Base-by-base conservation (phyloP, 2,888 invertebrate genomes). In the Melitaea athalia region DNA sequence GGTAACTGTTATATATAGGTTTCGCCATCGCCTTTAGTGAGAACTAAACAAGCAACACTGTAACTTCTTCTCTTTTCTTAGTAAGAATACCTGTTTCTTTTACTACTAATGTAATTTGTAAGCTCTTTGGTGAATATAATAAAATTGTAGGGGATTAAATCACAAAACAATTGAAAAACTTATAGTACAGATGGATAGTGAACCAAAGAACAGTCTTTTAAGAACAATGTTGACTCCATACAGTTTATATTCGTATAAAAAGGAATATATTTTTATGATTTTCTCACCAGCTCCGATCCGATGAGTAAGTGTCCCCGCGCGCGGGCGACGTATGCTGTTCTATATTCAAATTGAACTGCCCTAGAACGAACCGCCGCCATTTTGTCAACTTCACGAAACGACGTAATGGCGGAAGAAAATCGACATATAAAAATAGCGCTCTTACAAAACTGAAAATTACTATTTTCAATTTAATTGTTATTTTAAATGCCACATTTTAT, bases 271-370 rank as follows among this genome's bases (percentile, higher is more conserved):
- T 91, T 91, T 92, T 91, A 91, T 85, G 89, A 89, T 86, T 89
- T 84, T 84, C 86, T 80, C 86, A 80, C 89, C 90, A 89, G 91
- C 90, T 87, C 82, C 87, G 89, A 91, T 92, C 91, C 91, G 89
- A 92, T 92, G 92, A 92, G 89, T 92, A 89, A 91, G 85, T 86
- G 88, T 85, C 86, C 79, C 79, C 82, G 88, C 85, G 86, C 89
- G 85, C 87, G 84, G 84, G 89, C 86, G 90, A 91, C 91, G 91
- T 91, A 91, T 91, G 91, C 91, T 91, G 89, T 85, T 91, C 89
- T 91, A 91, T 91, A 91, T 91, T 91, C 91, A 91, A 91, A 91
- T 91, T 91, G 89, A 89, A 91, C 86, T 84, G 81, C 83, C 81
- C 79, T 81, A 77, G 82, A 81, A 55, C 53, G 77, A 85, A 85